Percentiles rank a stretch among this genome's conserved stretches.
These are phyloP conservation scores for Acromyrmex heyeri DNA, from an alignment of 1,140 invertebrate species.

Conservation along the genomic window DNA sequence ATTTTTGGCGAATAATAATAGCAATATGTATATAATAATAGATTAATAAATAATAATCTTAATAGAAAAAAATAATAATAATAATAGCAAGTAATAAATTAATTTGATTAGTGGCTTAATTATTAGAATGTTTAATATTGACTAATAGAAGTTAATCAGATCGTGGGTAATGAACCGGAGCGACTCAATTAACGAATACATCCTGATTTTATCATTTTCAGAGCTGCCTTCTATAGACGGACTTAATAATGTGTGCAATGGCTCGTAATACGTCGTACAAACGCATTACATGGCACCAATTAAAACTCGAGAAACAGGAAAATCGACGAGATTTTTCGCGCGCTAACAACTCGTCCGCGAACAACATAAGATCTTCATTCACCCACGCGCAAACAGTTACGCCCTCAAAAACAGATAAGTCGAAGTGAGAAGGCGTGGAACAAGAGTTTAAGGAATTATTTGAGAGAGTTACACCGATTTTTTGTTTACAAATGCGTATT, in stretches of 20 bases:
- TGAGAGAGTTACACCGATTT: slow-evolving; percentile 47
- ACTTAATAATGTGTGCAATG: slow-evolving; percentile 32
- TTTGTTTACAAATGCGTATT: slow-evolving; percentile 47
- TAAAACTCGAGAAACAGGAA: slow-evolving; percentile 47
- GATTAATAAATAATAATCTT: neutral
- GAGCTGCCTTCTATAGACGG: slow-evolving; percentile 20
- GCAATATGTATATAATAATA: too few species aligned
- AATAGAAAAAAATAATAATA: neutral
- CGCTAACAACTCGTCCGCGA: slow-evolving; percentile 11
- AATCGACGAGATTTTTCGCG: slow-evolving; percentile 31
- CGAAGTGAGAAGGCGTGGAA: neutral
- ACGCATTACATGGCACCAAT: slow-evolving; percentile 44
- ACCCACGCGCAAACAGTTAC: slow-evolving; percentile 61
- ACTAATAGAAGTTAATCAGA: slow-evolving; percentile 7
- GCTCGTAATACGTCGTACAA: slow-evolving; percentile 38
- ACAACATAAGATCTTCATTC: slow-evolving; percentile 44
- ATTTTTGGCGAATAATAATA: neutral
- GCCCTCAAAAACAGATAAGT: slow-evolving; percentile 37
- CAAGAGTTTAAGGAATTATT: slow-evolving; percentile 34
- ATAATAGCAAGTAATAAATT: slow-evolving; percentile 10
- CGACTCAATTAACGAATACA: slow-evolving; percentile 21
- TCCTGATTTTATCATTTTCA: slow-evolving; percentile 7
- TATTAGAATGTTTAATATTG: neutral
- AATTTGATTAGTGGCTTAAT: slow-evolving; percentile 11
- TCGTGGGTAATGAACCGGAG: neutral